A percentile compares a stretch with the other conserved stretches of the same genome.
phyloP scores from a whole-genome alignment of 2,888 invertebrate species.

The Empis stercorea region DNA sequence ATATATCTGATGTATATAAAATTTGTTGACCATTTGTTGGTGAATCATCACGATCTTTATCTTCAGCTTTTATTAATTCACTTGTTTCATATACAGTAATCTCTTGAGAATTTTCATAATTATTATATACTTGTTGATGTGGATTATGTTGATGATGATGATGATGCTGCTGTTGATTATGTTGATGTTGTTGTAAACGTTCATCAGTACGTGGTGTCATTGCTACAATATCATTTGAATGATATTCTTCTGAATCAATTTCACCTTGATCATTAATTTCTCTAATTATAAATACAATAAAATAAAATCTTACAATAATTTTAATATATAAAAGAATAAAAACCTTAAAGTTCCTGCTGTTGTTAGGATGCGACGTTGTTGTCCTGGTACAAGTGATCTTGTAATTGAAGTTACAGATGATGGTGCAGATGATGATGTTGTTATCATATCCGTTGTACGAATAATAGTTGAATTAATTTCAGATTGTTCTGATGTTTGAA shows the following conservation, averaged over 20 bases:
- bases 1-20: no score
- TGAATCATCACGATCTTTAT: conserved; percentile 2
- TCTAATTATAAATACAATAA: conserved; percentile 17
- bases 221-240: conserved; percentile 19
- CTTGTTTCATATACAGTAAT: background rate
- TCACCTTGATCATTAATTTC: conserved; percentile 29
- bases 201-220: background rate
- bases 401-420: conserved; percentile 14
- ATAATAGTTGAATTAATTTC: background rate
- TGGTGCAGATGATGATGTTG: conserved; percentile 19
- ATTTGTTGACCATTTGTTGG: no score
- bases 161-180: conserved; percentile 5
- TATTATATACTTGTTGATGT: conserved; percentile 14
- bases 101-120: background rate
- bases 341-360: conserved; percentile 33
- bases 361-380: conserved; percentile 32
- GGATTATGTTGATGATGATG: conserved; percentile 21
- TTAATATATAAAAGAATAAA: background rate
- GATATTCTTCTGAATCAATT: conserved; percentile 16
- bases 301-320: background rate
- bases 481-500: conserved; percentile 3
- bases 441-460: background rate
- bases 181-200: background rate
- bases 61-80: background rate
- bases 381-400: conserved; percentile 9